Evolutionary conservation across 2,797 vertebrate species (phyloP), one percentile per base, ranked within the genome.

Genomic region (Trachurus trachurus): DNA sequence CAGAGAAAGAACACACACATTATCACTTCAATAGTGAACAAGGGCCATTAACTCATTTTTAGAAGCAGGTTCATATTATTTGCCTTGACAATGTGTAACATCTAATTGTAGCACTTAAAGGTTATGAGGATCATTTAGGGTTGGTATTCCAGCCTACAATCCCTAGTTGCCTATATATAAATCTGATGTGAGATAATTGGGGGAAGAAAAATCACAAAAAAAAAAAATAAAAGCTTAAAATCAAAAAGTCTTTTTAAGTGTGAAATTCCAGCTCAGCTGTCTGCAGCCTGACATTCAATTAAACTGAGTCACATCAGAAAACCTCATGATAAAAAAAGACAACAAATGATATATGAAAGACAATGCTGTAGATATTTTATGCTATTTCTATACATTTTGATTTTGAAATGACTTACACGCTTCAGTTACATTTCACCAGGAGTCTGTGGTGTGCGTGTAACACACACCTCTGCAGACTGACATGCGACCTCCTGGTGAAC

Each of bases 401-500:
- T 26, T 26, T 26, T 40, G 39, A 40, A 11, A 40, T 45, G 69
- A 66, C 76, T 69, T 15, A 64, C 4, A 19, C 5, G n/a, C 56
- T 39, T 44, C 2, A 1, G 6, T 58, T 37, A 53, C 3, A 56
- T 61, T 42, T 74, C 16, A 29, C 57, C 15, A 0, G 0, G 34
- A 45, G 31, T 9, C 69, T 42, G 57, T 15, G 37, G 44, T 49
- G 57, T 47, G 63, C 19, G 4, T 83, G 58, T 71, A 70, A 83
- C 64, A 52, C 68, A 74, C 78, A 70, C 57, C 49, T 66, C 63
- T 31, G 29, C 50, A 73, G 78, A 76, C 66, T 78, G 89, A 86
- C 84, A 84, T 54, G 70, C 84, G 85, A 92, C 87, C 88, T 84
- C 80, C 16, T 1, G 19, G 17, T 91, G 91, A 93, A 90, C 88